phyloP scores from a whole-genome alignment of 2,113 vertebrate species.

The Cryptomyrus ogoouensis region DNA sequence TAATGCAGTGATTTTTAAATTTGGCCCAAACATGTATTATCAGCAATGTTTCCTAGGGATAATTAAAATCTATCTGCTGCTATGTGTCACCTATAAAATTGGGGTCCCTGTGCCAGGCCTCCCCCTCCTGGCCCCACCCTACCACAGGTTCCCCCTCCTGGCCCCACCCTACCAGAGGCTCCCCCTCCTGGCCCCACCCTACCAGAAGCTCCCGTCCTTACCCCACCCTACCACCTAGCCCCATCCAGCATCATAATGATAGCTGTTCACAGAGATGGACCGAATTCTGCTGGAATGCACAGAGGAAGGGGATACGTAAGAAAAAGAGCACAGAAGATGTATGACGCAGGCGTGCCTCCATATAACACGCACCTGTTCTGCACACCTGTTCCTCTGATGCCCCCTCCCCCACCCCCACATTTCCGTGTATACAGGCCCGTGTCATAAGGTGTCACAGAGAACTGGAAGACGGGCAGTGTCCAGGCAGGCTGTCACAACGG shows the following conservation, averaged over 20 bases:
- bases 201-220: too few relatives aligned
- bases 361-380: background rate
- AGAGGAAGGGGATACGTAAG: background rate
- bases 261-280: background rate
- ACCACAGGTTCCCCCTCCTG: background rate
- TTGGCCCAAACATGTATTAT: background rate
- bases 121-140: background rate
- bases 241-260: background rate
- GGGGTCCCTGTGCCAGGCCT: background rate
- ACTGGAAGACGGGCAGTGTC: background rate
- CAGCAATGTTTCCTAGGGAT: background rate
- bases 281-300: background rate
- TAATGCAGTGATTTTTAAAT: background rate
- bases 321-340: background rate
- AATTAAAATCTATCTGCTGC: background rate
- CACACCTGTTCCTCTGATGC: background rate
- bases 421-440: background rate
- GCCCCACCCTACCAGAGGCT: too few relatives aligned
- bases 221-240: background rate
- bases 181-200: too few relatives aligned
- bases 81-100: background rate
- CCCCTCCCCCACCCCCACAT: too few relatives aligned
- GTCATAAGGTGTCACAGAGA: background rate
- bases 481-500: background rate
- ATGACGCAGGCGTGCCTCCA: background rate